Evolutionary conservation across 2,888 invertebrate species (phyloP), one percentile per base, ranked within the genome.

Genomic region (Hyppa rectilinea): DNA sequence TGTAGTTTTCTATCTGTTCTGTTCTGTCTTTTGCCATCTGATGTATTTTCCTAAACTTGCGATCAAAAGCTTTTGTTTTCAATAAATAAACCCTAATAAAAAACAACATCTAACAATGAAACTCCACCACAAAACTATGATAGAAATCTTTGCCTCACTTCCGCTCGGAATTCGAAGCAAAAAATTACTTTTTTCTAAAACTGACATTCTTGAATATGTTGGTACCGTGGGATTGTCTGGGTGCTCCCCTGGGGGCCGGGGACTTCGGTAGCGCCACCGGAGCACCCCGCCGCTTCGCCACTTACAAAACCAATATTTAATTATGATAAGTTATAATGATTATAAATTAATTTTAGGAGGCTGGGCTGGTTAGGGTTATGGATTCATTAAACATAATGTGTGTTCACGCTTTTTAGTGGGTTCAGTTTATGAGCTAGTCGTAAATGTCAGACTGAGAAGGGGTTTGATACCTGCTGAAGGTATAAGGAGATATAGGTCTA

Each of bases 201-300:
- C 71, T 75, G 60, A 81, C 87, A 90, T 89, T 90, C 87, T 78
- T 84, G 82, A 82, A 78, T 80, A 80, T 84, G 45, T 56, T 80
- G 88, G 87, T 88, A 90, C 80, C 85, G 80, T 87, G 84, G 82
- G 85, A 85, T 82, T 85, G 86, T 83, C 78, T 74, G 68, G 72
- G 83, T 70, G 82, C 82, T 70, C 83, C 80, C 81, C 83, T 79
- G 85, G 83, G 81, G 79, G 74, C 80, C 79, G 77, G 78, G 83
- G 82, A 80, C 84, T 81, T 80, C 90, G 84, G 91, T 91, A 91
- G 91, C 87, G 90, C 87, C 87, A 83, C 75, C 81, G 70, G 63
- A 80, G 86, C 87, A 87, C 87, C 92, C 92, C 85, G 87, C 84
- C 75, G 85, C 75, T 87, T 87, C 88, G 88, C 88, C 92, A 89